Percentiles rank a stretch among this genome's conserved stretches.
Conservation (phyloP, 2,113 vertebrate species). For the Chionodraco myersi region DNA sequence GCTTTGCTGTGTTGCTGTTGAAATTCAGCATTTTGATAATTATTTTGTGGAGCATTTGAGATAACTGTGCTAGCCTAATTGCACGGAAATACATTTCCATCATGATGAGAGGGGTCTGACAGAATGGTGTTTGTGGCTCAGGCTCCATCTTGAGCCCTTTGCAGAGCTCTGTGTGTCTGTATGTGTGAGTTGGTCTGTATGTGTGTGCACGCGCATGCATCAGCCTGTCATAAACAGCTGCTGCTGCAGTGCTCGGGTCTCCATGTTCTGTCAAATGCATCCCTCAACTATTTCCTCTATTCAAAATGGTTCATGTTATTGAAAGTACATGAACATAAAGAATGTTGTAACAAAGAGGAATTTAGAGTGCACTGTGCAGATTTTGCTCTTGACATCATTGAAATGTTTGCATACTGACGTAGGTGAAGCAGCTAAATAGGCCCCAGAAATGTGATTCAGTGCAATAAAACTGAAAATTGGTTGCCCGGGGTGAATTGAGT, state of each 20-base stretch:
- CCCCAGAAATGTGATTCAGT: constrained; percentile 25
- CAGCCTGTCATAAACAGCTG: constrained; percentile 70
- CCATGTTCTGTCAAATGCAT: constrained; percentile 42
- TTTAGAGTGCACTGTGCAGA: not conserved
- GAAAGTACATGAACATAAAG: constrained; percentile 6
- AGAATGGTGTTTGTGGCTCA: constrained; percentile 63
- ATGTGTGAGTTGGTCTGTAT: constrained; percentile 24
- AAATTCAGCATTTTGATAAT: not conserved
- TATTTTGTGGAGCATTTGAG: not conserved
- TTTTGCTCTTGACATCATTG: constrained; percentile 28
- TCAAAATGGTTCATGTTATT: not conserved
- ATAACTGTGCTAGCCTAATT: not conserved
- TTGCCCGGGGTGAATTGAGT: constrained; percentile 41
- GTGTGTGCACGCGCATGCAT: constrained; percentile 45
- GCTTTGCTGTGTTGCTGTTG: constrained; percentile 12
- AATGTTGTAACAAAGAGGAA: not conserved
- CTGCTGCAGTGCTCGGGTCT: constrained; percentile 67
- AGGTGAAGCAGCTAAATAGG: constrained; percentile 5
- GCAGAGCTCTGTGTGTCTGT: constrained; percentile 68
- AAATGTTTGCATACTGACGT: constrained; percentile 53
- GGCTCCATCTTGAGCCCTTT: constrained; percentile 80
- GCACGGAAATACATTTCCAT: constrained; percentile 29
- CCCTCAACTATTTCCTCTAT: not conserved
- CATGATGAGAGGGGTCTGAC: constrained; percentile 18
- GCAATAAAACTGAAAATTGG: constrained; percentile 49